Evolutionary conservation across 2,888 invertebrate genomes (phyloP).

Genomic region (Perizoma affinitatum): DNA sequence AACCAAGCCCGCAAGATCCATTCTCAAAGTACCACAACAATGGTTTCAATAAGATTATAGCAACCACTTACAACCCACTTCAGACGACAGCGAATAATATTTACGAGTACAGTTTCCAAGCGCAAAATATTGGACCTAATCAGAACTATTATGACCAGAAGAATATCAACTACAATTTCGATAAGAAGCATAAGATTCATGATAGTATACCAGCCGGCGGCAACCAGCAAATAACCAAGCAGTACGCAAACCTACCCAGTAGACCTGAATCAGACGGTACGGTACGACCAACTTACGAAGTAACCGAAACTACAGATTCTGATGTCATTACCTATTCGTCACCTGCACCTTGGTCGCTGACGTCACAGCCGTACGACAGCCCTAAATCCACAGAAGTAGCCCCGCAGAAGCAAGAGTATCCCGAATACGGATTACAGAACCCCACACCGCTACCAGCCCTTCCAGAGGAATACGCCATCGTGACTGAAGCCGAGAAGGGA

Average conservation of each 20-base stretch:
- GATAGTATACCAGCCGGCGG: slow-evolving; percentile 67
- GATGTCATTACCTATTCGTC: slow-evolving; percentile 65
- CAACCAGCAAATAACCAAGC: slow-evolving; percentile 64
- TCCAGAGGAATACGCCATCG: slow-evolving; percentile 72
- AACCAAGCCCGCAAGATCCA: slow-evolving; percentile 78
- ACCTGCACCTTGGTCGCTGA: slow-evolving; percentile 64
- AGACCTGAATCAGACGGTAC: slow-evolving; percentile 49
- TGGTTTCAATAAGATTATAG: slow-evolving; percentile 62
- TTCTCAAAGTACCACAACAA: slow-evolving; percentile 60
- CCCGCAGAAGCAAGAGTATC: slow-evolving; percentile 55
- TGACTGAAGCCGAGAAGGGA: slow-evolving; percentile 72
- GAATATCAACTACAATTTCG: slow-evolving; percentile 52
- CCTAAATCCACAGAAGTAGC: slow-evolving; percentile 60
- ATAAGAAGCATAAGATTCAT: slow-evolving; percentile 65
- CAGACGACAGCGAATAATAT: slow-evolving; percentile 62
- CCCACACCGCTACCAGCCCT: slow-evolving; percentile 60
- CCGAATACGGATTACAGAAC: slow-evolving; percentile 55
- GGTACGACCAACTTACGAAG: slow-evolving; percentile 71
- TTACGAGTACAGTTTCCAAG: slow-evolving; percentile 59
- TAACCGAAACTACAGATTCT: slow-evolving; percentile 69
- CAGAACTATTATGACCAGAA: slow-evolving; percentile 55
- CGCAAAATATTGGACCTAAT: slow-evolving; percentile 65
- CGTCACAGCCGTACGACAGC: slow-evolving; percentile 59
- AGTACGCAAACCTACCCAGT: slow-evolving; percentile 57
- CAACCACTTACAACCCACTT: slow-evolving; percentile 72